Base-by-base conservation (phyloP, 30 jellyfish, hydroid and myxozoan genomes). In the Catostylus mosaicus region DNA sequence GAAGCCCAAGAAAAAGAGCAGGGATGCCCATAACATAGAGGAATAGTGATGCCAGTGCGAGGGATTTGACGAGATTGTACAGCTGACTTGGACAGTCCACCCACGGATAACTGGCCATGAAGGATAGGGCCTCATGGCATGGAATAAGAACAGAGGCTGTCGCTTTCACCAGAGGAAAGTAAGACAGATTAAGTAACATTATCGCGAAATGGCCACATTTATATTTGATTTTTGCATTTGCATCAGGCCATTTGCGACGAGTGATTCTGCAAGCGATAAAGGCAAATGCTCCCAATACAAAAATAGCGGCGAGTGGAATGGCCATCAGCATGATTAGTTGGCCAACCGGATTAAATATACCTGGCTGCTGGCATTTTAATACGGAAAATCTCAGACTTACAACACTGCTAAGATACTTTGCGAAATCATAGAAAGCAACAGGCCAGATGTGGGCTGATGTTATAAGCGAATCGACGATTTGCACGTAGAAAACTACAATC, bases 391-490 rank as follows among this genome's bases (percentile, higher is more conserved):
- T 73, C 29, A 86, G 83, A 60, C 50, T 86, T 36, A 86, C 46
- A 45, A 66, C 78, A 32, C 89, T 64, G 73, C 85, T 56, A 0
- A 86, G 67, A 40, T 32, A 57, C 29, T 65, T 68, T 67, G 67
- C 61, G 38, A 73, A 74, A n/a, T n/a, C 33, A 35, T 76, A 77
- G n/a, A 76, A 52, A 48, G 75, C 18, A 2, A 40, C 40, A 6
- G 96, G 96, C 96, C 96, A 76, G 11, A 77, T 67, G 48, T 82
- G 92, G 7, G 90, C 62, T 19, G 86, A 51, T 31, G 83, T 51
- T 3, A 86, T 50, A 2, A 86, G 67, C 20, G 96, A 88, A 46
- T 76, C 90, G 4, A 73, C 65, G 38, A 86, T 38, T 54, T 86
- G 96, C 22, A 86, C 85, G 61, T 72, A 76, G 29, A 86, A 76